Percentiles rank a stretch among this genome's conserved stretches.
These are phyloP conservation scores for Mastacembelus armatus DNA, from an alignment of 2,797 vertebrate genomes.

Conservation along the genomic window DNA sequence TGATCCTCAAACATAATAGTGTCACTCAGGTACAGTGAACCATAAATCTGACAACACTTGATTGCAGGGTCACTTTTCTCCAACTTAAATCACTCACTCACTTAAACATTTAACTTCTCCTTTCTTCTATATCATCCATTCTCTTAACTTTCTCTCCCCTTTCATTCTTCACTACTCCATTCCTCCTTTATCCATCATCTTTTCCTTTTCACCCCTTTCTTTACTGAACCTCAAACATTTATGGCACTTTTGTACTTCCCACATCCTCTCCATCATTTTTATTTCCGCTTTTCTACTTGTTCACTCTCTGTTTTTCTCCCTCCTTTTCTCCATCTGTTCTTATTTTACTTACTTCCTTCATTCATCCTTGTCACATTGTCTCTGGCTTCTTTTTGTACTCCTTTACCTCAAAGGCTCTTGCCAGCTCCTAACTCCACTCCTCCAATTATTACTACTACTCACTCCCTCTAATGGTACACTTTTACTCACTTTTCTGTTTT, in stretches of 20 bases:
- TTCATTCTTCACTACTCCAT: background rate
- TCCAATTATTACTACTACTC: slow-evolving; percentile 38
- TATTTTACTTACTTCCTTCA: slow-evolving; percentile 50
- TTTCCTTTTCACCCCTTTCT: background rate
- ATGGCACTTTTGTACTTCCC: background rate
- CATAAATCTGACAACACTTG: slow-evolving; percentile 58
- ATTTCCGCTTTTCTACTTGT: background rate
- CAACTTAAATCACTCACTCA: slow-evolving; percentile 53
- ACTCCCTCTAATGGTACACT: slow-evolving; percentile 49
- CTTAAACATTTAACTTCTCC: slow-evolving; percentile 35
- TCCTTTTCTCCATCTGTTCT: slow-evolving; percentile 42
- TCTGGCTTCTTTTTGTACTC: slow-evolving; percentile 49
- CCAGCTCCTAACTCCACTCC: slow-evolving; percentile 42
- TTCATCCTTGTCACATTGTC: slow-evolving; percentile 67
- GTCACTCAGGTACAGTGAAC: slow-evolving; percentile 33
- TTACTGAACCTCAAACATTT: slow-evolving; percentile 10
- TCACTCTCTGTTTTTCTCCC: background rate
- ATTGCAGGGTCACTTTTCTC: slow-evolving; percentile 58
- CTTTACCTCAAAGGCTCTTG: slow-evolving; percentile 39
- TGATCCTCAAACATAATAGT: slow-evolving; percentile 53
- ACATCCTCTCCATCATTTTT: background rate
- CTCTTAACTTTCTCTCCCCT: background rate
- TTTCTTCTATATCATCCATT: background rate
- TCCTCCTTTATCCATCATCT: background rate
- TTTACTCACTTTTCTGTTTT: slow-evolving; percentile 41